phyloP scores from a whole-genome alignment of 2,797 vertebrate genomes.

The Tokudaia muenninki region DNA sequence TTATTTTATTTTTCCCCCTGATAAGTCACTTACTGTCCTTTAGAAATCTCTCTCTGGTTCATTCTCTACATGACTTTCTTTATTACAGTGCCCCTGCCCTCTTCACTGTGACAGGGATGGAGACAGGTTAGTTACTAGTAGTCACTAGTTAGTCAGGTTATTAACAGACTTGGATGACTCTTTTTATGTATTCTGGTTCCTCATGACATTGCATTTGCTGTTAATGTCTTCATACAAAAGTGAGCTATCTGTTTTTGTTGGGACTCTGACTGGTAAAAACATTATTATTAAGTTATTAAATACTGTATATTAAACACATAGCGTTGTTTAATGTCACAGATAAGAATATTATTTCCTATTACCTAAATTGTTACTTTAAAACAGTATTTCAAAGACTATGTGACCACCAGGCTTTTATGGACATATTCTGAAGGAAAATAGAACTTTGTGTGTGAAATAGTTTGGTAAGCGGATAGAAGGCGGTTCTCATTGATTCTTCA shows the following conservation, averaged over 20 bases:
- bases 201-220: not conserved
- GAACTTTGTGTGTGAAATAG: conserved; percentile 12
- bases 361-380: not conserved
- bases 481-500: not conserved
- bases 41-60: not conserved
- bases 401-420: conserved; percentile 32
- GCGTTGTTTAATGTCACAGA: not conserved
- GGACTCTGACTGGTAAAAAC: not conserved
- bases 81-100: not conserved
- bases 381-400: conserved; percentile 63
- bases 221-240: not conserved
- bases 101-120: not conserved
- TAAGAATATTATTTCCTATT: conserved; percentile 60
- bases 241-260: not conserved
- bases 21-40: not conserved
- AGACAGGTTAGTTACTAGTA: not conserved
- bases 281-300: conserved; percentile 33
- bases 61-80: not conserved
- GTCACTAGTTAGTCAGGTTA: not conserved
- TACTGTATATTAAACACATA: not conserved
- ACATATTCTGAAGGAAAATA: conserved; percentile 57
- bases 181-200: not conserved
- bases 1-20: not conserved
- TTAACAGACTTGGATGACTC: not conserved
- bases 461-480: not conserved